phyloP scores from a whole-genome alignment of 2,113 vertebrate species.

The Gila orcuttii region DNA sequence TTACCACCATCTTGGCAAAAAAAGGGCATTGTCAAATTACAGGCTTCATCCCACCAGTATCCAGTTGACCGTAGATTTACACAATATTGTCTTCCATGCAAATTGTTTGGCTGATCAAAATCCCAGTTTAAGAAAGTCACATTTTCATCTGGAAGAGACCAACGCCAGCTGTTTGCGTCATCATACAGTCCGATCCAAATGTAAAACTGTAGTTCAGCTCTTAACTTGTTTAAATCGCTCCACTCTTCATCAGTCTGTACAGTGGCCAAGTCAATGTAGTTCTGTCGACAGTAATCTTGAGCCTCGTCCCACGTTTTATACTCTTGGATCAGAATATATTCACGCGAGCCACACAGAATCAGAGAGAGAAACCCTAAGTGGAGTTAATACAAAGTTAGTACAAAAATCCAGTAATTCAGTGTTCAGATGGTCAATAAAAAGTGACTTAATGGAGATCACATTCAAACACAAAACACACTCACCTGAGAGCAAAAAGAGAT shows the following conservation, averaged over 20 bases:
- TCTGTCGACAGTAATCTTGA: background rate
- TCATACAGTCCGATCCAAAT: constrained; percentile 44
- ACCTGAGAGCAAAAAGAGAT: constrained; percentile 2
- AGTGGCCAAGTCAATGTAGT: background rate
- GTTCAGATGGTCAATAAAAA: background rate
- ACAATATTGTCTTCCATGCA: background rate
- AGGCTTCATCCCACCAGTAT: constrained; percentile 26
- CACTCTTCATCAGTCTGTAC: background rate
- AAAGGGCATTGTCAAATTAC: background rate
- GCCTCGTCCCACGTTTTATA: constrained; percentile 13
- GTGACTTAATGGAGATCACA: background rate
- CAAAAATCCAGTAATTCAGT: background rate
- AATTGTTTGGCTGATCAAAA: background rate
- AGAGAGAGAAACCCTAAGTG: constrained; percentile 9
- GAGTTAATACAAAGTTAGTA: background rate
- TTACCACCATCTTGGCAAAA: constrained; percentile 40
- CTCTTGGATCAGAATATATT: constrained; percentile 21
- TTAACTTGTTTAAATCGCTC: background rate
- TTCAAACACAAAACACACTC: background rate
- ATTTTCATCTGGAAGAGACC: background rate
- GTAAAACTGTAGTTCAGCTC: background rate
- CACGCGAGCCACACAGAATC: background rate
- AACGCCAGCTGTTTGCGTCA: background rate
- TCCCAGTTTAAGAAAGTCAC: background rate
- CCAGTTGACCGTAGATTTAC: background rate